These are phyloP conservation scores for Habrosyne pyritoides DNA, from an alignment of 2,888 invertebrate genomes.

Conservation along the genomic window DNA sequence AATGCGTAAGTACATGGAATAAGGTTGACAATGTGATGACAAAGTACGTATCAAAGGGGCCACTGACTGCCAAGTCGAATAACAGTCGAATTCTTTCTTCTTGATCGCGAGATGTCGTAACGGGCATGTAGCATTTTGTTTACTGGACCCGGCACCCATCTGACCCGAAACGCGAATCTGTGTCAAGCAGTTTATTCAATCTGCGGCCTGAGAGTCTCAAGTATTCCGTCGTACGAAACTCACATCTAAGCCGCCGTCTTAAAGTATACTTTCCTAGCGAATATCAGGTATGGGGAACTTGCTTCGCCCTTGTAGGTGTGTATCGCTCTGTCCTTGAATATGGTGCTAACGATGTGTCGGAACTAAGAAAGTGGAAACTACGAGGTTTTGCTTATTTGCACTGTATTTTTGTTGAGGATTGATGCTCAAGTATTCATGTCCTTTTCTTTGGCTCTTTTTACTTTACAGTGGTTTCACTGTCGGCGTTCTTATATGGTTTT, in stretches of 20 bases:
- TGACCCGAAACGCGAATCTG: slow-evolving; percentile 82
- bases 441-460: neutral
- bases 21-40: slow-evolving; percentile 4
- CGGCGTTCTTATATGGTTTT: neutral
- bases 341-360: slow-evolving; percentile 55
- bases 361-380: slow-evolving; percentile 46
- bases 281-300: slow-evolving; percentile 42
- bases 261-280: slow-evolving; percentile 48
- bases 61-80: slow-evolving; percentile 20
- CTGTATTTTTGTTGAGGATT: neutral
- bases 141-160: slow-evolving; percentile 67
- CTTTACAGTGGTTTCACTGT: neutral
- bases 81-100: slow-evolving; percentile 36
- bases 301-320: slow-evolving; percentile 67
- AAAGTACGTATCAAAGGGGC: slow-evolving; percentile 20
- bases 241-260: slow-evolving; percentile 37
- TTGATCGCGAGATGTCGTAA: slow-evolving; percentile 68
- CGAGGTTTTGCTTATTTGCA: slow-evolving; percentile 8
- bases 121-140: slow-evolving; percentile 63
- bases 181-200: slow-evolving; percentile 84
- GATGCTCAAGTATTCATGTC: neutral
- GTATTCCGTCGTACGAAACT: slow-evolving; percentile 45
- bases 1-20: neutral
- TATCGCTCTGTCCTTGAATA: slow-evolving; percentile 71
- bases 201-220: slow-evolving; percentile 66